Base-by-base conservation (phyloP, 2,797 vertebrate genomes). In the Poeciliopsis gracilis region DNA sequence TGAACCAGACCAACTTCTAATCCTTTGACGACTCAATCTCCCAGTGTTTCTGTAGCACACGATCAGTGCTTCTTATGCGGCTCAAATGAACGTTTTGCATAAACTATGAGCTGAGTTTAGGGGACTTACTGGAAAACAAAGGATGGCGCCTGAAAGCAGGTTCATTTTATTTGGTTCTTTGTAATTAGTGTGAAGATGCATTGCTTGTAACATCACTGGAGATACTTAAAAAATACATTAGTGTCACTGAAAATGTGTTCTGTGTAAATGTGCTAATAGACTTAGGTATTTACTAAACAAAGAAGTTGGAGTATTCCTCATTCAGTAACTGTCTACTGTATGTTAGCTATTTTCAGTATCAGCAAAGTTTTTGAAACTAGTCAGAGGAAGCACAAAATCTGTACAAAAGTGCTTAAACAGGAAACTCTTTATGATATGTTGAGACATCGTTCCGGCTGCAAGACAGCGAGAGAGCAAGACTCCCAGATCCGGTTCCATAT, bases 1-100 rank as follows among this genome's bases (percentile, higher is more conserved):
- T 82, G 84, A 90, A 75, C 91, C 90, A 90, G 91, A 84, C 84
- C 61, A 25, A 88, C 87, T 92, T 93, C 90, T 89, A 90, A 93
- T 87, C 84, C 89, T 86, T 86, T 30, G 30, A 78, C 77, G 71
- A 87, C 78, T 82, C 59, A 72, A 47, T 66, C 67, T 85, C 72
- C 38, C 72, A 18, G 72, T 12, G 41, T 63, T 76, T 45, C 55
- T 63, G 43, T 75, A 38, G 4, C 76, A 51, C 81, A 86, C 67
- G n/a, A 77, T 82, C 82, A 79, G 80, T 73, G 77, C 61, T 80
- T 75, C 71, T 49, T 75, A 57, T 43, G 76, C 61, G 77, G 61
- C 81, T 83, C 69, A 75, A 70, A 73, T 55, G n/a, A 8, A 81
- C 83, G 85, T 78, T 93, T 90, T 87, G 80, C 88, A 92, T 91